A percentile compares a stretch with the other conserved stretches of the same genome.
Evolutionary conservation across 64 coral and sea anemone genomes (phyloP).

Genomic region (Montipora sp.): DNA sequence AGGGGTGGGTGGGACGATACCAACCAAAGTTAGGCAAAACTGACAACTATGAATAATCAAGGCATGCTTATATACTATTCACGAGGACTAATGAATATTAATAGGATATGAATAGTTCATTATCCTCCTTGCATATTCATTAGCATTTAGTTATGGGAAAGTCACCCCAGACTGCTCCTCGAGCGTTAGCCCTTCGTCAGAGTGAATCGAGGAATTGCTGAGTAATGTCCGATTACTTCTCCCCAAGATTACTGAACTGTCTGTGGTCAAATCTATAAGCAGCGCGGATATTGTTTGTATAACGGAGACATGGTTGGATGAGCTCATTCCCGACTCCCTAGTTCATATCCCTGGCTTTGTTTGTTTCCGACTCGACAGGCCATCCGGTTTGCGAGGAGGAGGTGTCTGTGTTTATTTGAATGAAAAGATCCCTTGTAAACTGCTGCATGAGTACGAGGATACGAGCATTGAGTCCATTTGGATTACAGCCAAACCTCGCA

Average conservation of each 20-base stretch:
- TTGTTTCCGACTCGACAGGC: background rate
- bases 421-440: background rate
- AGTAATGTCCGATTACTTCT: background rate
- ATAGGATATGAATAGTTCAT: background rate
- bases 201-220: too few relatives aligned
- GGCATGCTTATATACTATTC: too few relatives aligned
- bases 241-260: background rate
- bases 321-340: background rate
- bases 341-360: background rate
- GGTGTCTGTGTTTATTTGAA: background rate
- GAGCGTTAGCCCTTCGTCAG: too few relatives aligned
- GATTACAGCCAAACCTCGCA: background rate
- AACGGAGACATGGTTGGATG: conserved; percentile 11
- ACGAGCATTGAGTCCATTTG: background rate
- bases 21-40: too few relatives aligned
- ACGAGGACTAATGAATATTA: too few relatives aligned
- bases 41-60: too few relatives aligned
- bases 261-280: background rate
- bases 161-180: too few relatives aligned
- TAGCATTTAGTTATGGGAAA: too few relatives aligned
- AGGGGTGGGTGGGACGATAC: too few relatives aligned
- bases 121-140: too few relatives aligned
- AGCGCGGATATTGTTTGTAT: background rate
- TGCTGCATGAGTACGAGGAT: background rate
- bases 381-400: background rate